Conservation (phyloP, 2,797 vertebrate genomes). For the Nothura maculosa region DNA sequence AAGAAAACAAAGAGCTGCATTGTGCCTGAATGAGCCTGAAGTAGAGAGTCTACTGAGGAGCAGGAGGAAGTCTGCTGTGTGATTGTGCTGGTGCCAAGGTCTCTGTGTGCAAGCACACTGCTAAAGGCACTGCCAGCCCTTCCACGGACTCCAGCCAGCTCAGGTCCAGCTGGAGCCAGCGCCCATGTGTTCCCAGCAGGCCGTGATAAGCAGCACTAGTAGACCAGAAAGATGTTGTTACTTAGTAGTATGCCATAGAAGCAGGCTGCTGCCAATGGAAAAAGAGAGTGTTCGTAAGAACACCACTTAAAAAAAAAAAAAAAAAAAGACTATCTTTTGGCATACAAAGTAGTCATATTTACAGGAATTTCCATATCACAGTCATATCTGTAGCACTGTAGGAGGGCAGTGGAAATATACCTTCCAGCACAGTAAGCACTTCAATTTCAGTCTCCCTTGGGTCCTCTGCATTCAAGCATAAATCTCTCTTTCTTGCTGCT, state of each 20-base stretch:
- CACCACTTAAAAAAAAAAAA: neutral
- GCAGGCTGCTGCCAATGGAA: neutral
- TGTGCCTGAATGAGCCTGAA: neutral
- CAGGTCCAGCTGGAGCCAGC: neutral
- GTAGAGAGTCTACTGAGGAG: neutral
- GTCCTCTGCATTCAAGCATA: neutral
- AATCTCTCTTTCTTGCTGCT: neutral
- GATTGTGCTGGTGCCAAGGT: no score
- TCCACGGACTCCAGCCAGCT: neutral
- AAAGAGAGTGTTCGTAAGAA: neutral
- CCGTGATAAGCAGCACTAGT: neutral
- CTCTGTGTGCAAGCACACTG: rapidly evolving
- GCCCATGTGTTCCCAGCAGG: neutral
- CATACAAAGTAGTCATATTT: neutral
- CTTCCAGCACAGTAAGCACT: neutral
- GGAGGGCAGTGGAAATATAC: neutral
- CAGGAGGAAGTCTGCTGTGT: neutral
- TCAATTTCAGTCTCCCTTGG: neutral
- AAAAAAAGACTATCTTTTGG: neutral
- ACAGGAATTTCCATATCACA: neutral
- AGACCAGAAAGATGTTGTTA: neutral
- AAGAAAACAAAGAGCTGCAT: neutral
- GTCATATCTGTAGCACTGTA: neutral
- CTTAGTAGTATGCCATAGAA: neutral
- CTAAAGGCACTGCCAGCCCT: neutral